Evolutionary conservation across 2,113 vertebrate genomes (phyloP).

Genomic region (Tragelaphus imberbis): DNA sequence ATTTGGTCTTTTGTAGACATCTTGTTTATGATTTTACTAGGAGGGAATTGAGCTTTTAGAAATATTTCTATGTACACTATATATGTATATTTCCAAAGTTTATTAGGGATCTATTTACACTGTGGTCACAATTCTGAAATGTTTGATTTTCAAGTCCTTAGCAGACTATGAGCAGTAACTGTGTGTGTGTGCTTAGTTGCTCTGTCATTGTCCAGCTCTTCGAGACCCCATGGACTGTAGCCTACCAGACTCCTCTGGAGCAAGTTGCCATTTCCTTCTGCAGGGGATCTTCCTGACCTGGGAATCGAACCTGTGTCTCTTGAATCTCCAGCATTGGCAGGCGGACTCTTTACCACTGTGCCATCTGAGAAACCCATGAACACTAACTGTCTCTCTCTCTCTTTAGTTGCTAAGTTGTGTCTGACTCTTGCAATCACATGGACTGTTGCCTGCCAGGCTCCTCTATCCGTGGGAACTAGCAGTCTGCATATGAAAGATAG

Average conservation of each 20-base stretch:
- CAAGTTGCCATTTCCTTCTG: neutral
- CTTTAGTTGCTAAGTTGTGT: neutral
- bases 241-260: neutral
- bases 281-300: neutral
- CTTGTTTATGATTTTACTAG: constrained; percentile 15
- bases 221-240: neutral
- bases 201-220: neutral
- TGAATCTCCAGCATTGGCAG: neutral
- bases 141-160: neutral
- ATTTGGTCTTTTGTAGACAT: neutral
- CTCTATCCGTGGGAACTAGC: neutral
- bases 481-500: neutral
- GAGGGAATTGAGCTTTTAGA: neutral
- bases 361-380: neutral
- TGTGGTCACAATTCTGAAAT: neutral
- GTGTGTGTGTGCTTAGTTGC: neutral
- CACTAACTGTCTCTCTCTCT: neutral
- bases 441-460: neutral
- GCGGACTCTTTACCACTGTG: neutral
- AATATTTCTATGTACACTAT: neutral
- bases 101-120: neutral
- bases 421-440: neutral
- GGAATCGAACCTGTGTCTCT: neutral
- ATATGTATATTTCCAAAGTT: neutral
- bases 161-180: neutral